Evolutionary conservation across 2,113 vertebrate genomes (phyloP).

Genomic region (Tricholaema leucomelas): DNA sequence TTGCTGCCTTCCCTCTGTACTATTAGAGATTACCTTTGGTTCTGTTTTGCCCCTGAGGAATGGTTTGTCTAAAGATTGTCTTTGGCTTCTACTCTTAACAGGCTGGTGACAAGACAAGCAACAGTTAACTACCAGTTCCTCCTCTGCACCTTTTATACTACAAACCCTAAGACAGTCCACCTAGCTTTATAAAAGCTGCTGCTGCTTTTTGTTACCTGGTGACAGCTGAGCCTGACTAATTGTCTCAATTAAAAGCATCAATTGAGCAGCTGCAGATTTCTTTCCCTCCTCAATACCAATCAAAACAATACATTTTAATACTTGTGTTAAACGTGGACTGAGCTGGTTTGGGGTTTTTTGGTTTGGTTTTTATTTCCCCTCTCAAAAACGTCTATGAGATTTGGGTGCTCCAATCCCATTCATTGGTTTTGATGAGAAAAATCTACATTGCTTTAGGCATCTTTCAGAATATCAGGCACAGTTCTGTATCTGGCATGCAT

Average conservation of each 20-base stretch:
- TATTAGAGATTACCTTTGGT: neutral
- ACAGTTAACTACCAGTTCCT: neutral
- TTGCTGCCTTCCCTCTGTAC: neutral
- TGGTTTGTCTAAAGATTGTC: neutral
- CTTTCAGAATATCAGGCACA: neutral
- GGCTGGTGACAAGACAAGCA: neutral
- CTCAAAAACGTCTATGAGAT: neutral
- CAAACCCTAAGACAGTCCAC: neutral
- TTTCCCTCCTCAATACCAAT: neutral
- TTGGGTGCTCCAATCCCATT: neutral
- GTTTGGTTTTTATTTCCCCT: neutral
- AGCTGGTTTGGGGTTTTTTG: neutral
- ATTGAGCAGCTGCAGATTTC: neutral
- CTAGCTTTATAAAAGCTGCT: neutral
- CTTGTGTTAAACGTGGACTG: neutral
- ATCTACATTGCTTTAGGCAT: neutral
- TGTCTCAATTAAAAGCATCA: neutral
- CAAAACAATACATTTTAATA: neutral
- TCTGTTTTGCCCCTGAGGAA: neutral
- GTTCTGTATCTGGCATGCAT: neutral
- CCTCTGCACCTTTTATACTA: neutral
- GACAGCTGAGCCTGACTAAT: neutral
- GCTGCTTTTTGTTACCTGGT: neutral
- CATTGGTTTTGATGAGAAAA: conserved; percentile 3
- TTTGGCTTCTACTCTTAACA: neutral